A percentile compares a stretch with the other conserved stretches of the same genome.
These are phyloP conservation scores for Venustaconcha ellipsiformis DNA, from an alignment of 1,140 invertebrate species.

Conservation along the genomic window DNA sequence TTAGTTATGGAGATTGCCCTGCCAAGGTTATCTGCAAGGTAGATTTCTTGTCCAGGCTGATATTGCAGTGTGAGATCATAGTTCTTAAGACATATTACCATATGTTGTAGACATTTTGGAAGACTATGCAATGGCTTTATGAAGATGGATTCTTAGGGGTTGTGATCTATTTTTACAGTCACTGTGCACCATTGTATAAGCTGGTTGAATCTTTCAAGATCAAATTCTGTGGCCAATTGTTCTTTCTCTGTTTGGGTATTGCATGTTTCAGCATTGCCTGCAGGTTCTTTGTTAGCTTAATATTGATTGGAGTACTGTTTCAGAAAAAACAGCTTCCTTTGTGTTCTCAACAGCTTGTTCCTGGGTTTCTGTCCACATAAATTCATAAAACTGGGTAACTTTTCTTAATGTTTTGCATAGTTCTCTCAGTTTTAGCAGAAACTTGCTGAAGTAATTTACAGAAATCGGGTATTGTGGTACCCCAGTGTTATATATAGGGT, in stretches of 20 bases:
- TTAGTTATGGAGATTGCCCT: too few species aligned
- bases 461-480: too few species aligned
- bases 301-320: constrained; percentile 27
- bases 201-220: constrained; percentile 70
- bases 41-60: too few species aligned
- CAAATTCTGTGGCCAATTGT: constrained; percentile 71
- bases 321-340: constrained; percentile 15
- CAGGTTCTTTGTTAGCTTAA: constrained; percentile 38
- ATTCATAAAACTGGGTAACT: too few species aligned
- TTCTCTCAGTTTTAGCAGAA: too few species aligned
- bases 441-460: too few species aligned
- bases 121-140: constrained; percentile 39
- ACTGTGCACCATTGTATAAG: constrained; percentile 41
- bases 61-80: too few species aligned
- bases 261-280: constrained; percentile 58
- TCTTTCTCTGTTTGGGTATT: constrained; percentile 71
- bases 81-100: constrained; percentile 23
- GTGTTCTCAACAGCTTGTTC: constrained; percentile 24
- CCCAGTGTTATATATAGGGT: too few species aligned
- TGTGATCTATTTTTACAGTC: constrained; percentile 58
- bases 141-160: constrained; percentile 53
- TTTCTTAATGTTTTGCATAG: too few species aligned
- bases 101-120: constrained; percentile 47
- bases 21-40: too few species aligned
- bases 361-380: neutral